Base-by-base conservation (phyloP, 2,888 invertebrate species). In the Sarcophaga subvicina region DNA sequence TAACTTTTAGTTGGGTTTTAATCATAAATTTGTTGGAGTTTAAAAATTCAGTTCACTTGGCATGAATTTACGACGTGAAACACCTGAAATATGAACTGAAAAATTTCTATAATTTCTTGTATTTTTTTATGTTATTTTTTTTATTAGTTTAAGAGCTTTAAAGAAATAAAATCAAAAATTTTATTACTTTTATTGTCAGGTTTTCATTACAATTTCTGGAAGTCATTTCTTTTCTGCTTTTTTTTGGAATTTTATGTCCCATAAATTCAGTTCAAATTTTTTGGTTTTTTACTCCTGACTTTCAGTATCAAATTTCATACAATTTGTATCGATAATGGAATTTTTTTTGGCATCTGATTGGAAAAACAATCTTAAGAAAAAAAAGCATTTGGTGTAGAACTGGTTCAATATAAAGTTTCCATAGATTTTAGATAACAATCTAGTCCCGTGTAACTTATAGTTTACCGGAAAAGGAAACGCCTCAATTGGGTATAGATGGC, bases 91-190 rank as follows among this genome's bases (percentile, higher is more conserved):
- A 47, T 63, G 22, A 47, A 25, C 64, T 62, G 17, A 45, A 69
- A n/a, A 82, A 71, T 45, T 45, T 17, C n/a, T 76, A 67, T 37
- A 45, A 25, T 27, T 62, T 60, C 5, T 12, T 2, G 37, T 37
- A 8, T 37, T 2, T 37, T 37, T 71, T 27, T 54, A 1, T 49
- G 0, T 1, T 14, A 4, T 49, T 49, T 54, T 45, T 63, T 75
- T 82, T 76, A 49, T 62, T 70, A 71, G 70, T 67, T 85, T 66
- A 84, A 84, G 80, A 76, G 59, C n/a, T 59, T 84, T 85, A 77
- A 62, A n/a, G 8, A 63, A 76, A 80, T 85, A 71, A 80, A 80
- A 80, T 71, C 54, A 0, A 20, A 25, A 54, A 2, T 54, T 80
- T 76, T 80, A 71, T 59, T 37, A 62, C 2, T 80, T 70, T 71